Percentiles rank a stretch among this genome's conserved stretches.
Conservation (phyloP, 2,888 invertebrate genomes). For the Hybos culiciformis region DNA sequence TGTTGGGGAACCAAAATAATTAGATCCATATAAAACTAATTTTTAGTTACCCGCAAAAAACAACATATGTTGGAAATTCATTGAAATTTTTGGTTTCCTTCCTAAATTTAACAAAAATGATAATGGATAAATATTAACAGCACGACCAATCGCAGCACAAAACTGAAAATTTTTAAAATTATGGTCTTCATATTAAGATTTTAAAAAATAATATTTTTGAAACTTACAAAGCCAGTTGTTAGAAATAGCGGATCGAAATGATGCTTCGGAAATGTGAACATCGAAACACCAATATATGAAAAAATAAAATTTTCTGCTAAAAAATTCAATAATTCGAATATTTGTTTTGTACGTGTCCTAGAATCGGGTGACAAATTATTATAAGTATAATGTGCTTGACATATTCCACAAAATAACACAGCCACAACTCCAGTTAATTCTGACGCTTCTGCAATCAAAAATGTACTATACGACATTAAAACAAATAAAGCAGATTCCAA, state of each 20-base stretch:
- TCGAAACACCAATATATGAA: constrained; percentile 95
- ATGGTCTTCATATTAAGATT: neutral
- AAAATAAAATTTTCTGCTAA: constrained; percentile 97
- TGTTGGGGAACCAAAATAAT: neutral
- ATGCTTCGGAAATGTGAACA: constrained; percentile 95
- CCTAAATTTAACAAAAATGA: constrained; percentile 87
- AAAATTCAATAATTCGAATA: constrained; percentile 90
- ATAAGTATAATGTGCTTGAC: constrained; percentile 98
- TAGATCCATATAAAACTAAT: constrained; percentile 4
- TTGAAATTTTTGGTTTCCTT: constrained; percentile 78
- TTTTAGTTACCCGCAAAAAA: constrained; percentile 70
- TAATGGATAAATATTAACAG: constrained; percentile 90
- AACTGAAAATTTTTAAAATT: constrained; percentile 43
- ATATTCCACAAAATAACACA: constrained; percentile 95
- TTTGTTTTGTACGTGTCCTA: constrained; percentile 73
- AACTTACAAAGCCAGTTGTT: constrained; percentile 74
- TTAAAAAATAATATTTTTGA: neutral
- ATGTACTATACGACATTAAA: constrained; percentile 95
- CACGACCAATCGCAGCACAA: constrained; percentile 79
- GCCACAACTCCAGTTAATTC: constrained; percentile 96
- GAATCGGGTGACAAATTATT: constrained; percentile 87
- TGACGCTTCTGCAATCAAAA: constrained; percentile 90
- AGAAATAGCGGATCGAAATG: constrained; percentile 89
- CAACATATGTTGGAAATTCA: constrained; percentile 94
- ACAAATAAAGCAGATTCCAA: constrained; percentile 94